phyloP scores from a whole-genome alignment of 64 coral and sea anemone genomes.

The Astreopora myriophthalma region DNA sequence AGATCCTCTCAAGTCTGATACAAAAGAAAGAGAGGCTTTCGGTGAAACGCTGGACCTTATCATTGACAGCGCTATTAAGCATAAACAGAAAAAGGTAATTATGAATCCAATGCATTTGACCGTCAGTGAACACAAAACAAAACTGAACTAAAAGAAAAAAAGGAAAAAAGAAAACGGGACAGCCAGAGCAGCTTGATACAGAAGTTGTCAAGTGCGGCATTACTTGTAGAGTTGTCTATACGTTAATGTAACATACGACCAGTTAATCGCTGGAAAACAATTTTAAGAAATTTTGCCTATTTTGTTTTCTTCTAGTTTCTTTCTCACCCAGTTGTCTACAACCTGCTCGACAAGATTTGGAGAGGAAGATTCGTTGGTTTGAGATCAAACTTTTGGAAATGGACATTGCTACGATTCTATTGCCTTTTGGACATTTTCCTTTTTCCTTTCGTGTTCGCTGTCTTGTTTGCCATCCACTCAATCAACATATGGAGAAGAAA shows the following conservation, averaged over 20 bases:
- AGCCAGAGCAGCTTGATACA: no score
- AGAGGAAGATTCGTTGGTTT: conserved; percentile 31
- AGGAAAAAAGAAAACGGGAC: no score
- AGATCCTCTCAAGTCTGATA: conserved; percentile 28
- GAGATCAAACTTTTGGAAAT: conserved; percentile 14
- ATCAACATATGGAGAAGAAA: conserved; percentile 32
- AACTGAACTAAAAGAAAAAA: no score
- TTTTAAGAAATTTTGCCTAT: background rate
- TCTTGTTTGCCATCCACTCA: background rate
- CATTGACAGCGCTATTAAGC: conserved; percentile 5
- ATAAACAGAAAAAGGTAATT: conserved; percentile 31
- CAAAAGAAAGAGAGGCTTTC: conserved; percentile 27
- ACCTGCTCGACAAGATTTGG: conserved; percentile 30
- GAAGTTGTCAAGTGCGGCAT: no score
- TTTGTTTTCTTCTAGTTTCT: conserved; percentile 9
- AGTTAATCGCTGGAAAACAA: no score
- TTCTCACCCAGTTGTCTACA: conserved; percentile 26
- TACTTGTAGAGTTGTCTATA: no score
- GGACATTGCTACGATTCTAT: conserved; percentile 5
- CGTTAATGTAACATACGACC: no score
- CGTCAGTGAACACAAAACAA: no score
- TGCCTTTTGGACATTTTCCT: conserved; percentile 12
- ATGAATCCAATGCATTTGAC: no score
- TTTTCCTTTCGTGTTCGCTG: conserved; percentile 8
- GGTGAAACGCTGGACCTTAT: conserved; percentile 10